Conservation (phyloP, 2,888 invertebrate species). For the Prenolepis imparis region DNA sequence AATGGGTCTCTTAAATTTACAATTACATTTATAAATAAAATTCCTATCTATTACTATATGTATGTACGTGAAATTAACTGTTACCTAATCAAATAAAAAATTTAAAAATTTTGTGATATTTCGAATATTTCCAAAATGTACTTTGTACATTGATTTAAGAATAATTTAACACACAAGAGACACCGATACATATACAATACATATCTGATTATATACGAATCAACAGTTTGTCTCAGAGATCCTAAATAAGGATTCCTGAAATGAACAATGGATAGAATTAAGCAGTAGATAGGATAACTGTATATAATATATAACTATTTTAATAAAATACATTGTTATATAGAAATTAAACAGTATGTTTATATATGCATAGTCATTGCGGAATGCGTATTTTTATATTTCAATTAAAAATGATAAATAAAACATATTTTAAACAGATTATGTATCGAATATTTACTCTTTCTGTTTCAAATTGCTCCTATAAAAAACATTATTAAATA, state of each 20-base stretch:
- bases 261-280: conserved; percentile 75
- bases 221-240: conserved; percentile 80
- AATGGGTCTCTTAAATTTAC: conserved; percentile 75
- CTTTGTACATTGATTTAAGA: conserved; percentile 16
- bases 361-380: conserved; percentile 81
- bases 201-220: conserved; percentile 71
- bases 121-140: not conserved
- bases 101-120: conserved; percentile 41
- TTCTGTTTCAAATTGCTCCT: not conserved
- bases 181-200: conserved; percentile 58
- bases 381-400: conserved; percentile 83
- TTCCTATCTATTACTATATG: not conserved
- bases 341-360: conserved; percentile 78
- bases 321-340: conserved; percentile 81
- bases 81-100: conserved; percentile 13
- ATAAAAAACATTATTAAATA: conserved; percentile 47
- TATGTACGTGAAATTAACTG: conserved; percentile 20
- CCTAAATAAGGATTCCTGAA: conserved; percentile 77
- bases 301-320: conserved; percentile 80
- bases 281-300: conserved; percentile 78
- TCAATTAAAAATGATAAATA: conserved; percentile 80
- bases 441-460: conserved; percentile 18
- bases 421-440: conserved; percentile 69
- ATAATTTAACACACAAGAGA: conserved; percentile 65
- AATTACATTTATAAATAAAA: conserved; percentile 39